Base-by-base conservation (phyloP, 2,888 invertebrate species). In the Ecliptopera silaceata region DNA sequence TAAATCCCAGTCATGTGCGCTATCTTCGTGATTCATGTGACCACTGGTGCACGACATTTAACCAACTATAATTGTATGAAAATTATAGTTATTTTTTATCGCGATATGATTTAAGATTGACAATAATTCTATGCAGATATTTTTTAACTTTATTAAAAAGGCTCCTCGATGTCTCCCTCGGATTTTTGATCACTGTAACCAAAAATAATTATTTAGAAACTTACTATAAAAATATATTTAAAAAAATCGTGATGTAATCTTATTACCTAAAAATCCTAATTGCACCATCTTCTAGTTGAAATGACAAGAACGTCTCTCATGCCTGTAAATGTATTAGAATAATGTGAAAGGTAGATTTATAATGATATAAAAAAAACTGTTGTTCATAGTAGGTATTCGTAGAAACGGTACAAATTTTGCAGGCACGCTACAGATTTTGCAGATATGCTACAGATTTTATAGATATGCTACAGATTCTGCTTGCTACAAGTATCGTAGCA, bases 251-350 rank as follows among this genome's bases (percentile, higher is more conserved):
- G 32, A 20, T 13, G 3, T 61, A 39, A 50, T 46, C 59, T 63
- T 48, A 53, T 71, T 74, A 75, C 72, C 71, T 72, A 71, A 55
- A 57, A 65, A 65, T 63, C 15, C 36, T 46, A 57, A 42, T 34
- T 34, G 45, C 65, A 74, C 67, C 68, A 59, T 65, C 75, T 73
- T 63, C 73, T 79, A 80, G 60, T 83, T 83, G 72, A 77, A 84
- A 59, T 79, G 81, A 70, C 84, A 84, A 74, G 75, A 77, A 62
- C 79, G 72, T 60, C 74, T 73, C 62, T 74, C 68, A 61, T 78
- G 72, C 80, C 85, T 84, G 84, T 57, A 85, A 82, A 64, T 47
- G 29, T 49, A 46, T 51, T 29, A 58, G 22, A 54, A 38, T 54
- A 38, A 50, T 45, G 10, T 36, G 13, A 34, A 5, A 34, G 13